Conservation (phyloP, 2,113 vertebrate genomes). For the Cariama cristata region DNA sequence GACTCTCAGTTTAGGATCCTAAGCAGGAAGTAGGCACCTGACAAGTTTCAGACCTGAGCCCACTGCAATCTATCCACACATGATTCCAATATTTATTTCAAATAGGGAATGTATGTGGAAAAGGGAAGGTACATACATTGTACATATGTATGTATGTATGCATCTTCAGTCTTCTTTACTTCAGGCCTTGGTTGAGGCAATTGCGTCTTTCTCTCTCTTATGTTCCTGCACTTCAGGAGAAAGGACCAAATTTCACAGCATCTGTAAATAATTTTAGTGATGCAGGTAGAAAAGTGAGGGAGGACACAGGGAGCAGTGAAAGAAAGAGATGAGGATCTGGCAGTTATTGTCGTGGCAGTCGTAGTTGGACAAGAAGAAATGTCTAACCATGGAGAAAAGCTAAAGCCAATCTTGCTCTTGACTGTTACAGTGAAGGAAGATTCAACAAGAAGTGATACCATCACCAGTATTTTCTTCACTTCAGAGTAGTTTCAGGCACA, state of each 20-base stretch:
- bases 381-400: background rate
- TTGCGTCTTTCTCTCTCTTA: background rate
- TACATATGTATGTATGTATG: fast-evolving
- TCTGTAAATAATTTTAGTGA: background rate
- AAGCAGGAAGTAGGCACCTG: background rate
- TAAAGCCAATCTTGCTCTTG: background rate
- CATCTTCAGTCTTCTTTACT: background rate
- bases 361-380: background rate
- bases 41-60: background rate
- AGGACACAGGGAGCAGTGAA: background rate
- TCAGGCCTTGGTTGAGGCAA: background rate
- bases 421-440: background rate
- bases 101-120: background rate
- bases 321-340: background rate
- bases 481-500: background rate
- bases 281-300: background rate
- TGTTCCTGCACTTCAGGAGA: background rate
- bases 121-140: background rate
- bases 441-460: background rate
- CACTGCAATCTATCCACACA: background rate
- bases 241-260: background rate
- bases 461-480: conserved; percentile 8
- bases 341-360: background rate
- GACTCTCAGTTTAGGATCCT: background rate
- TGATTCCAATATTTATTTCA: background rate